Conservation (phyloP, 2,113 vertebrate species). For the Condylura cristata region DNA sequence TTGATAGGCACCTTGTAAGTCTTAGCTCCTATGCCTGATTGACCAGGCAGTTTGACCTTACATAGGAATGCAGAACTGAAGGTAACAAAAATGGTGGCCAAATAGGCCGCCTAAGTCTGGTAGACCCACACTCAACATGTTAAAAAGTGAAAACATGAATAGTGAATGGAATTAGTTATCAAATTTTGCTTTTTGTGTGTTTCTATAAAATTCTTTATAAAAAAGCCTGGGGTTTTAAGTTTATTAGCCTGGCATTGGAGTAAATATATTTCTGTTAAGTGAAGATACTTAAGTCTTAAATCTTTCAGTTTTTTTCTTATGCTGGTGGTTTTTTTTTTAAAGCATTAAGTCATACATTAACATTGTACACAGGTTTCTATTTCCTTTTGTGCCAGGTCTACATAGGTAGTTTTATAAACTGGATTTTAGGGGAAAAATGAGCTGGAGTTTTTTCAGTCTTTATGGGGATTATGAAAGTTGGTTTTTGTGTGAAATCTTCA, state of each 20-base stretch:
- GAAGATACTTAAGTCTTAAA: conserved; percentile 35
- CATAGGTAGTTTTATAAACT: neutral
- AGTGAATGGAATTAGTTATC: neutral
- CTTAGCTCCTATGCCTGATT: too few species aligned
- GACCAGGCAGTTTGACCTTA: too few species aligned
- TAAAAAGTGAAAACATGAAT: neutral
- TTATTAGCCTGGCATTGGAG: neutral
- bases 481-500: conserved; percentile 16
- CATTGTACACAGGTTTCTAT: neutral
- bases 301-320: conserved; percentile 8
- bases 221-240: neutral
- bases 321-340: conserved; percentile 43
- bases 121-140: neutral
- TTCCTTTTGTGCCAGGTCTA: neutral
- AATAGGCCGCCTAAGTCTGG: too few species aligned
- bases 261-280: conserved; percentile 36
- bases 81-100: too few species aligned
- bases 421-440: neutral
- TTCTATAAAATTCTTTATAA: neutral
- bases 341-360: neutral
- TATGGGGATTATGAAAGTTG: neutral
- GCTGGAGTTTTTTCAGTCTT: neutral
- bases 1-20: too few species aligned
- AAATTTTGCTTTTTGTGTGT: conserved; percentile 2
- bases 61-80: too few species aligned